Base-by-base conservation (phyloP, 2,888 invertebrate genomes). In the Dasypogon diadema region DNA sequence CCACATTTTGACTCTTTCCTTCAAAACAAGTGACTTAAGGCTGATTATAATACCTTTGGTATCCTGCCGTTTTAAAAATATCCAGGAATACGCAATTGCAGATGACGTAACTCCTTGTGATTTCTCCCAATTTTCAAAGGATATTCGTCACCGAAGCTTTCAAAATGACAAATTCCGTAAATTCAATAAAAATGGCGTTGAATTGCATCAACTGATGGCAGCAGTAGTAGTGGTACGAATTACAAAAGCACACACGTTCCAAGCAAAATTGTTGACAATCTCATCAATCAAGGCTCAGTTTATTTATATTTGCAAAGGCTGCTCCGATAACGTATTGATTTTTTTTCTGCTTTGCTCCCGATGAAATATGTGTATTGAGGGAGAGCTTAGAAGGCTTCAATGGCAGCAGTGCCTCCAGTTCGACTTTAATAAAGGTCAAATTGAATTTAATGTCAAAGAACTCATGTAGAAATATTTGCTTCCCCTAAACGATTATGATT, bases 311-410 rank as follows among this genome's bases (percentile, higher is more conserved):
- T 26, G 26, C 56, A 26, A 56, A 56, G 56, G 56, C 26, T 26
- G 56, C 56, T 56, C 56, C 56, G 30, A 56, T 56, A 26, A 56
- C 56, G 56, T 56, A 56, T 56, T 26, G 56, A 56, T 56, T 56
- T 56, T 26, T 56, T 26, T 56, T 56, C 26, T n/a, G 14, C n/a
- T 1, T 26, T 26, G 30, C 30, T 24, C 14, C 56, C 30, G n/a
- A 26, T 26, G 56, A 26, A 56, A 56, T 56, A 26, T 22, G 51
- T 21, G 18, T 51, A 16, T 14, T 2, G 8, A 42, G 8, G 12
- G 42, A 42, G 16, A 51, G 18, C 51, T 51, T 51, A 51, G 51
- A 51, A 8, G 18, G 51, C 16, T 16, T 18, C 16, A 6, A 51
- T 18, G 6, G 51, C 48, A 51, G 18, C 51, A 51, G 51, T 51